Conservation (phyloP, 2,797 vertebrate genomes). For the Naso thynnoides region DNA sequence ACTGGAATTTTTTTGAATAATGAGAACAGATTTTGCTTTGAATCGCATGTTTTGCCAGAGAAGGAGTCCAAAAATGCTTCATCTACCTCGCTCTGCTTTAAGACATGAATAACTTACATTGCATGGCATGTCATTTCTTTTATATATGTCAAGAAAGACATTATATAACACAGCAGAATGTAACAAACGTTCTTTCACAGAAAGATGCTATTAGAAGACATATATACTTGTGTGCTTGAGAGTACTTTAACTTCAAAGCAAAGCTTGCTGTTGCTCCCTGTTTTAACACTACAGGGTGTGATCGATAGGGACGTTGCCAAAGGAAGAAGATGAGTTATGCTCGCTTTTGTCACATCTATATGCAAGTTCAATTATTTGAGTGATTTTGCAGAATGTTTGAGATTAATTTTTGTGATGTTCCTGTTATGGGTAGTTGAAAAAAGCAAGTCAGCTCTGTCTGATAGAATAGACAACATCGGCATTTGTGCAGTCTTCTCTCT, state of each 20-base stretch:
- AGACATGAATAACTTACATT: slow-evolving; percentile 7
- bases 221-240: not conserved
- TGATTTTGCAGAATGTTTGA: too few species aligned
- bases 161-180: not conserved
- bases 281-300: not conserved
- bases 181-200: not conserved
- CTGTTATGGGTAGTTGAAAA: too few species aligned
- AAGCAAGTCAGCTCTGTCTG: too few species aligned
- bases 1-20: slow-evolving; percentile 45
- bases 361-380: too few species aligned
- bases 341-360: too few species aligned
- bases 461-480: too few species aligned
- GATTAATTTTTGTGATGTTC: too few species aligned
- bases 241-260: not conserved
- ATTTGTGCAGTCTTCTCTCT: too few species aligned
- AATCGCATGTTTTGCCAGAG: slow-evolving; percentile 19
- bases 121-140: slow-evolving; percentile 6
- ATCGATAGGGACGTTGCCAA: too few species aligned
- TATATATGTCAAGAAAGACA: not conserved
- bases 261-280: not conserved
- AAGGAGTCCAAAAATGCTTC: slow-evolving; percentile 2
- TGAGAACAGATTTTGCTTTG: slow-evolving; percentile 26
- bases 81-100: slow-evolving; percentile 13
- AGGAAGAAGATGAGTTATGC: too few species aligned
- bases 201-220: not conserved